Percentiles rank a stretch among this genome's conserved stretches.
Conservation (phyloP, 1,140 invertebrate species). For the Drosophila busckii region DNA sequence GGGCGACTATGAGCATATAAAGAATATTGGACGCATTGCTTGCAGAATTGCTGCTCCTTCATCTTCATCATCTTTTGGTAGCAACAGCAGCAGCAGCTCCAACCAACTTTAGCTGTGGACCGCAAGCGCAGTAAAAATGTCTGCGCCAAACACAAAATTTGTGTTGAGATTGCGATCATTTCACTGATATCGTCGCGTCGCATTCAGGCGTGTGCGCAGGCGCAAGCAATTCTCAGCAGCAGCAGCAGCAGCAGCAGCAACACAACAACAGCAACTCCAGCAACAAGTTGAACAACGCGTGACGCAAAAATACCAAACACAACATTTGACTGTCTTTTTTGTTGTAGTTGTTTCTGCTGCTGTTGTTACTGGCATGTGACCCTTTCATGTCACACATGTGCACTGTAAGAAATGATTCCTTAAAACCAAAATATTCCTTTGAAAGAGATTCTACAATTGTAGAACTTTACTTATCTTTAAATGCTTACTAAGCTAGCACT, state of each 20-base stretch:
- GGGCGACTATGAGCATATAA: too few species aligned
- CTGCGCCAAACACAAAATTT: constrained; percentile 76
- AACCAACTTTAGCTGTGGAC: constrained; percentile 1
- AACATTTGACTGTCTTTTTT: constrained; percentile 56
- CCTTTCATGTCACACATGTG: constrained; percentile 46
- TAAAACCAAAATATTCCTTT: background rate
- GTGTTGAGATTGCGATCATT: constrained; percentile 74
- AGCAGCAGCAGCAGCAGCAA: background rate
- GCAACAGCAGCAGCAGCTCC: constrained; percentile 17
- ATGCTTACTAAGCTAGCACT: too few species aligned
- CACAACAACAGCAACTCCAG: constrained; percentile 13
- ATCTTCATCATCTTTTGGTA: constrained; percentile 69
- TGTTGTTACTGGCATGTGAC: constrained; percentile 45
- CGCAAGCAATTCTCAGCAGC: constrained; percentile 42
- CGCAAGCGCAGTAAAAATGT: constrained; percentile 67
- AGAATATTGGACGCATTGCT: constrained; percentile 44
- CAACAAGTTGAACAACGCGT: constrained; percentile 63
- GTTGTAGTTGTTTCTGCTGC: constrained; percentile 8
- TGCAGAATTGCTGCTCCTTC: constrained; percentile 72
- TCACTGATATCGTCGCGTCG: constrained; percentile 65
- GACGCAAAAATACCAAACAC: constrained; percentile 72
- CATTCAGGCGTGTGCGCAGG: constrained; percentile 73
- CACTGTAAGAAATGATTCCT: constrained; percentile 35
- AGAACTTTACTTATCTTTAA: too few species aligned
- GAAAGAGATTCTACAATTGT: too few species aligned